Evolutionary conservation across 2,888 invertebrate genomes (phyloP).

Genomic region (Leucophenga montana): DNA sequence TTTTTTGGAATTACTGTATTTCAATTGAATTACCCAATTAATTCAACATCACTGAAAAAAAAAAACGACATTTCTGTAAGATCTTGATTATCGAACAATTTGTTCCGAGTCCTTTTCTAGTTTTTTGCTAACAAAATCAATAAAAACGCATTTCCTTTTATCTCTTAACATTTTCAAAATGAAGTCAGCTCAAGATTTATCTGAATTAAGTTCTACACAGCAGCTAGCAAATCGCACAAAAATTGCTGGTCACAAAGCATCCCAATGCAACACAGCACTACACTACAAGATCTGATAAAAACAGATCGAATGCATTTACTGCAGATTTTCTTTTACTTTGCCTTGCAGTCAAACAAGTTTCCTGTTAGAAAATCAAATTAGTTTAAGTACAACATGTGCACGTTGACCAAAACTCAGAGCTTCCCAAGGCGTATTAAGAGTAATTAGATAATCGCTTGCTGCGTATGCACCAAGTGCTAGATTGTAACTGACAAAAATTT

Average conservation of each 20-base stretch:
- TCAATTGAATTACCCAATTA: no score
- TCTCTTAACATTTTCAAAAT: no score
- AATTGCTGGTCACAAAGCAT: constrained; percentile 73
- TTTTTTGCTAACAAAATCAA: no score
- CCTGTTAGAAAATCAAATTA: constrained; percentile 70
- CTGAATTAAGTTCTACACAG: constrained; percentile 74
- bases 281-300: constrained; percentile 19
- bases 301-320: constrained; percentile 38
- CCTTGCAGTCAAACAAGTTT: constrained; percentile 72
- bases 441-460: constrained; percentile 73
- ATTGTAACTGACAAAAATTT: no score
- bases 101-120: no score
- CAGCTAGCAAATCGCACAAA: constrained; percentile 74
- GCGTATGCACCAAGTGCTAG: no score
- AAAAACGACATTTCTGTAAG: no score
- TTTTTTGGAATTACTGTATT: no score
- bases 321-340: constrained; percentile 73
- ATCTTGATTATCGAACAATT: no score
- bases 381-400: constrained; percentile 57
- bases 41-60: no score
- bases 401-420: constrained; percentile 73
- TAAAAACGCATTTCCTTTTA: no score
- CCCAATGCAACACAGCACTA: constrained; percentile 63
- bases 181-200: no score
- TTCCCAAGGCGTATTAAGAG: constrained; percentile 73